phyloP scores from a whole-genome alignment of 2,888 invertebrate genomes.

The Plemyria rubiginata region DNA sequence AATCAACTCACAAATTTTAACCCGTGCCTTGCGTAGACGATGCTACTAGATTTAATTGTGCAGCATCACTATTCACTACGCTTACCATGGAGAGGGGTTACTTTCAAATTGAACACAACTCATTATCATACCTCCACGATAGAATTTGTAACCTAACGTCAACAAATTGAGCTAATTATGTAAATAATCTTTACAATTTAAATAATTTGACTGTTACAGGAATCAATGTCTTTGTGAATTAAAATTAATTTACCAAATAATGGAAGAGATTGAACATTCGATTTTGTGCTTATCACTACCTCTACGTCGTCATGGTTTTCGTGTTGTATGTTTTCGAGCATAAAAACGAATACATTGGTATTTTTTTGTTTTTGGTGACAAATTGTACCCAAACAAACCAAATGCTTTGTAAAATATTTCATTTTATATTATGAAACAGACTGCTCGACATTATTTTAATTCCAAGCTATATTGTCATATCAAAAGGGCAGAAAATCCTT shows the following conservation, averaged over 20 bases:
- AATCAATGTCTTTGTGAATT: conserved; percentile 42
- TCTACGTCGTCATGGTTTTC: conserved; percentile 62
- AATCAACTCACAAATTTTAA: conserved; percentile 61
- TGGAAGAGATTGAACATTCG: conserved; percentile 58
- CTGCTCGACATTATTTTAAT: conserved; percentile 2
- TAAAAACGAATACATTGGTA: conserved; percentile 59
- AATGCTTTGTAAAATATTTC: conserved; percentile 5
- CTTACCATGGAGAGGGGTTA: not conserved
- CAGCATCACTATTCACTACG: not conserved
- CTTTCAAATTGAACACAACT: conserved; percentile 74
- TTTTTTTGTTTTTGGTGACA: conserved; percentile 58
- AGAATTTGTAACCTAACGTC: conserved; percentile 72
- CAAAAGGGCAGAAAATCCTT: conserved; percentile 11
- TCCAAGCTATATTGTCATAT: conserved; percentile 5
- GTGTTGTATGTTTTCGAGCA: conserved; percentile 57
- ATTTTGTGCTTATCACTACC: conserved; percentile 60
- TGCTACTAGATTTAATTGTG: not conserved
- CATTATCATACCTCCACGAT: conserved; percentile 60
- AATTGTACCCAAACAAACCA: conserved; percentile 39
- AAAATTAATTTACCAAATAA: conserved; percentile 44
- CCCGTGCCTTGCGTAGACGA: not conserved
- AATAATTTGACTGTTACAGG: conserved; percentile 47
- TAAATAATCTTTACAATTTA: conserved; percentile 49
- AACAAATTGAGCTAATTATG: conserved; percentile 79
- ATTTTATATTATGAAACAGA: not conserved